Evolutionary conservation across 2,797 vertebrate species (phyloP), one percentile per base, ranked within the genome.

Genomic region (Todus mexicanus): DNA sequence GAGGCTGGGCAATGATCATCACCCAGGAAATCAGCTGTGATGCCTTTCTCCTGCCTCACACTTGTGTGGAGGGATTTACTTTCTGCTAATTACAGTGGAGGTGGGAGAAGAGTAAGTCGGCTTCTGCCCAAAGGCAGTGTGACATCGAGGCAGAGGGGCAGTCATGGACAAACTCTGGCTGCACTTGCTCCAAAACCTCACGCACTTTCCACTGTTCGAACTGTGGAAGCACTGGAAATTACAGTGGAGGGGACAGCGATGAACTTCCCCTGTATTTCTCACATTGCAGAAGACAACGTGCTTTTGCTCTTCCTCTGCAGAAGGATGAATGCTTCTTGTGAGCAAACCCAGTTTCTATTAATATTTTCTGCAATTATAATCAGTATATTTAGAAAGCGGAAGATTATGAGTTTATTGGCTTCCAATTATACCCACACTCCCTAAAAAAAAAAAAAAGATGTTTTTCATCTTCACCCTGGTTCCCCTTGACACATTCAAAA

Each of bases 401-500:
- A 92, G 70, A 87, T 85, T 92, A 94, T 85, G 60, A 92, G 60
- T 92, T 81, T 92, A 93, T 94, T 96, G 95, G 45, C 68, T 91
- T 88, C 92, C 85, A 93, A 93, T 96, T 94, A 93, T 71, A 86
- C 42, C 85, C 87, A 82, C 80, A 88, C 77, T 86, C 77, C 68
- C 71, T 76, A 87, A 93, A 95, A 94, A 96, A 94, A 89, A 87
- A 93, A 95, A 94, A 96, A 94, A 89, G 66, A 72, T 73, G 56
- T 85, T 94, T 92, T 82, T 79, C 90, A 54, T 84, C 84, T 93
- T 96, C 27, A 75, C 68, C 59, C 60, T 81, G 20, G 45, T 71
- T 87, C 60, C 74, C 79, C 85, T 71, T 91, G 81, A 96, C 92
- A 89, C 71, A 77, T 90, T 83, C 4, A 20, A 61, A 95, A 93